A percentile compares a stretch with the other conserved stretches of the same genome.
phyloP scores from a whole-genome alignment of 2,113 vertebrate species.

The Heterochromis multidens region DNA sequence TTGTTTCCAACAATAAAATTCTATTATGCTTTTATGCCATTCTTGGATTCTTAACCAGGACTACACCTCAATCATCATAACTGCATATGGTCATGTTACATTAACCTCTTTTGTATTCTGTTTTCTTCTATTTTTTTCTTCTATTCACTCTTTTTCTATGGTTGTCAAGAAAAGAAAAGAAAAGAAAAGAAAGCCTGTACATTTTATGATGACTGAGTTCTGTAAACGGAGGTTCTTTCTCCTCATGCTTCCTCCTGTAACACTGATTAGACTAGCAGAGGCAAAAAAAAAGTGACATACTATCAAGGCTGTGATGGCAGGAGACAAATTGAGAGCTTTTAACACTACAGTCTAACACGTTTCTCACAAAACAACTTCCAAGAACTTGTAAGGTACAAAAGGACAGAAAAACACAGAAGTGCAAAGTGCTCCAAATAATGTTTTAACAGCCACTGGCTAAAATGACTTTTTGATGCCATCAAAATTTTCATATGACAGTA shows the following conservation, averaged over 20 bases:
- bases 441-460: slow-evolving; percentile 9
- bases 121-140: not conserved
- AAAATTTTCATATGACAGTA: not conserved
- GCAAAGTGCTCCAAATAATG: not conserved
- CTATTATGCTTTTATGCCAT: not conserved
- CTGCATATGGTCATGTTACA: not conserved
- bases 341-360: slow-evolving; percentile 33
- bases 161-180: not conserved
- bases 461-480: not conserved
- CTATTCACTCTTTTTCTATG: not conserved
- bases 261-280: slow-evolving; percentile 32
- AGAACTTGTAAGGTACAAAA: slow-evolving; percentile 12
- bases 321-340: slow-evolving; percentile 25
- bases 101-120: not conserved
- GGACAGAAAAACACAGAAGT: not conserved
- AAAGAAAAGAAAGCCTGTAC: not conserved
- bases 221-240: not conserved
- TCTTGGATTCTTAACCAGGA: not conserved
- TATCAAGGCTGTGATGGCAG: slow-evolving; percentile 10
- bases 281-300: slow-evolving; percentile 22
- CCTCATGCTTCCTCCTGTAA: not conserved
- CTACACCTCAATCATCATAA: not conserved
- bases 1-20: not conserved
- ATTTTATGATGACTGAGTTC: not conserved
- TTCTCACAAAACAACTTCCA: slow-evolving; percentile 15